Percentiles rank a stretch among this genome's conserved stretches.
These are phyloP conservation scores for Mylabris phalerata DNA, from an alignment of 1,140 invertebrate genomes.

Conservation along the genomic window DNA sequence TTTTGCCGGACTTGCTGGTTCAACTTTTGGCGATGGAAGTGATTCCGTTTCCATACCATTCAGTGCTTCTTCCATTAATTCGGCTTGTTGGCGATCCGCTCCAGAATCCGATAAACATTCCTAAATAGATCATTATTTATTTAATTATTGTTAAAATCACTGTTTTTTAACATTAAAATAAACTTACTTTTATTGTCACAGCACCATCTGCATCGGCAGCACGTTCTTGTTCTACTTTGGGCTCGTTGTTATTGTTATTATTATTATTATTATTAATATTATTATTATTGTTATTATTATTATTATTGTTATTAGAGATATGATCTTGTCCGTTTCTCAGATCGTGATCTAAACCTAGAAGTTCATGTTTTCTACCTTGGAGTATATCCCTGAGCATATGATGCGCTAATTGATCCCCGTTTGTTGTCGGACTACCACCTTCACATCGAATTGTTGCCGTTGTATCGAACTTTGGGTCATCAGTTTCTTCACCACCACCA, in stretches of 20 bases:
- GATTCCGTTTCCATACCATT: slow-evolving; percentile 64
- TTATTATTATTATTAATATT: slow-evolving; percentile 47
- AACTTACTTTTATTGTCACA: slow-evolving; percentile 47
- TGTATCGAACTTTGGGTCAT: slow-evolving; percentile 38
- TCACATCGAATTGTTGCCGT: slow-evolving; percentile 19
- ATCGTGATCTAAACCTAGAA: slow-evolving; percentile 58
- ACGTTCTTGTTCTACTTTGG: slow-evolving; percentile 48
- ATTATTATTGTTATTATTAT: slow-evolving; percentile 20
- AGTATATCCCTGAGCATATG: slow-evolving; percentile 78
- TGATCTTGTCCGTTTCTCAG: slow-evolving; percentile 45
- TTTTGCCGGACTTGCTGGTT: slow-evolving; percentile 55
- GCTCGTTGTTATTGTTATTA: slow-evolving; percentile 47
- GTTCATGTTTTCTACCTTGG: slow-evolving; percentile 71
- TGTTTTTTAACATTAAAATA: too few relatives aligned
- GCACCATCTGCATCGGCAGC: slow-evolving; percentile 58
- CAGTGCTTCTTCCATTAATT: slow-evolving; percentile 50
- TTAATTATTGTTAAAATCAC: too few relatives aligned
- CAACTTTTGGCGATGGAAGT: slow-evolving; percentile 60
- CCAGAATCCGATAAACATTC: slow-evolving; percentile 51
- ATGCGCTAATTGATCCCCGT: slow-evolving; percentile 62
- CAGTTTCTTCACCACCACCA: slow-evolving; percentile 35
- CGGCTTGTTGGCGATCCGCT: slow-evolving; percentile 47
- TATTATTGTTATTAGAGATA: slow-evolving; percentile 47
- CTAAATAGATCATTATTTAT: too few relatives aligned
- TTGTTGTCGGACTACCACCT: slow-evolving; percentile 43